These are phyloP conservation scores for Nemotelus nigrinus DNA, from an alignment of 2,888 invertebrate species.

Conservation along the genomic window DNA sequence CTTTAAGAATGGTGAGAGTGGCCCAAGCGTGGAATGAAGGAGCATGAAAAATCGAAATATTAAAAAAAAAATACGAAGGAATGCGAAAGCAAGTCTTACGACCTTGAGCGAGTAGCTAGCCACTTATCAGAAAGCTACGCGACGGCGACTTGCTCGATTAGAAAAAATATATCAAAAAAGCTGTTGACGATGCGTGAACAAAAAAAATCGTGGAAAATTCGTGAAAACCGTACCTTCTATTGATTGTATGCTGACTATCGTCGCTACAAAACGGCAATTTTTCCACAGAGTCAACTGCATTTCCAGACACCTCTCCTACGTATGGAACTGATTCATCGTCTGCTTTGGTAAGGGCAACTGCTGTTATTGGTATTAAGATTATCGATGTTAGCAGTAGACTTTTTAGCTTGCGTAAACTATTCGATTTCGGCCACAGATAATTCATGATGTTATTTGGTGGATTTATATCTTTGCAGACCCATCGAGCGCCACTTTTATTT, in stretches of 20 bases:
- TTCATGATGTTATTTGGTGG: background rate
- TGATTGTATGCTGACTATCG: conserved; percentile 59
- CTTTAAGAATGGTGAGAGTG: background rate
- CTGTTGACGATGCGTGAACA: conserved; percentile 1
- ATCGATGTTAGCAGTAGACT: conserved; percentile 34
- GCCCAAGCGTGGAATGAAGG: background rate
- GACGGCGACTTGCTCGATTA: background rate
- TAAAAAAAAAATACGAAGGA: background rate
- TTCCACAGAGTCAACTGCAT: conserved; percentile 37
- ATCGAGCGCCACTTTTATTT: conserved; percentile 20
- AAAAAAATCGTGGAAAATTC: conserved; percentile 2
- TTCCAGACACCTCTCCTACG: background rate
- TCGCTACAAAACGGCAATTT: conserved; percentile 60
- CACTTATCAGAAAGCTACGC: conserved; percentile 22
- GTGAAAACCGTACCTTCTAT: conserved; percentile 58
- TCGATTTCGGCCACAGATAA: conserved; percentile 10
- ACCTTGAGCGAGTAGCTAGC: conserved; percentile 4
- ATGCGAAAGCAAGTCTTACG: background rate
- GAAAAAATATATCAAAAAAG: background rate
- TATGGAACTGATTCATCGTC: background rate
- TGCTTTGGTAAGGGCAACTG: background rate
- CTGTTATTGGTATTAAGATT: conserved; percentile 33
- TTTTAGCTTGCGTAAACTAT: conserved; percentile 17
- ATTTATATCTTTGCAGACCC: background rate
- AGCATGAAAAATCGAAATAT: background rate